Evolutionary conservation across 2,888 invertebrate genomes (phyloP).

Genomic region (Diabrotica balteata): DNA sequence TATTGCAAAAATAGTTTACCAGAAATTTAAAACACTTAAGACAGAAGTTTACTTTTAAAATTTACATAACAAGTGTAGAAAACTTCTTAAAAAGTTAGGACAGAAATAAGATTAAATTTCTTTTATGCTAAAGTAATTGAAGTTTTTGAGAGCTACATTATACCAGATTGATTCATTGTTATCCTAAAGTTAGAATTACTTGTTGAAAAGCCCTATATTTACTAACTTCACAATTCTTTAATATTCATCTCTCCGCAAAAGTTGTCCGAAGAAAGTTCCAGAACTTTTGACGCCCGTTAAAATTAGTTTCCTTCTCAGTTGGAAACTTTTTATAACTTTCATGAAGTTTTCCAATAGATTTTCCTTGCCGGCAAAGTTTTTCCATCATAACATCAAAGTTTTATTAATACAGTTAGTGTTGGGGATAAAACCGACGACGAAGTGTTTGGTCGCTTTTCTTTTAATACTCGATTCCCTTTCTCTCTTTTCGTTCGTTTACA

Average conservation of each 20-base stretch:
- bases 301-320: slow-evolving; percentile 43
- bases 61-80: slow-evolving; percentile 7
- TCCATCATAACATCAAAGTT: slow-evolving; percentile 41
- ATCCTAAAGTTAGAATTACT: slow-evolving; percentile 34
- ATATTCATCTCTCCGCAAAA: slow-evolving; percentile 39
- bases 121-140: slow-evolving; percentile 16
- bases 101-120: slow-evolving; percentile 12
- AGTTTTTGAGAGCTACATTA: slow-evolving; percentile 24
- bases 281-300: slow-evolving; percentile 41
- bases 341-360: slow-evolving; percentile 42
- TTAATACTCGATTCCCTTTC: slow-evolving; percentile 3
- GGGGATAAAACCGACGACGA: slow-evolving; percentile 11
- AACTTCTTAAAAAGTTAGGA: slow-evolving; percentile 8
- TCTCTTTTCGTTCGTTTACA: not conserved
- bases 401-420: slow-evolving; percentile 38
- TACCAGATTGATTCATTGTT: slow-evolving; percentile 28
- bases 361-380: slow-evolving; percentile 36
- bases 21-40: not conserved
- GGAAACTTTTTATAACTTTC: slow-evolving; percentile 40
- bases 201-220: slow-evolving; percentile 37
- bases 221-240: slow-evolving; percentile 36
- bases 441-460: slow-evolving; percentile 9
- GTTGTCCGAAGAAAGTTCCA: slow-evolving; percentile 30
- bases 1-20: no score
- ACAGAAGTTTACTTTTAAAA: not conserved